Conservation (phyloP, 1,140 invertebrate genomes). For the Drosophila obscura region DNA sequence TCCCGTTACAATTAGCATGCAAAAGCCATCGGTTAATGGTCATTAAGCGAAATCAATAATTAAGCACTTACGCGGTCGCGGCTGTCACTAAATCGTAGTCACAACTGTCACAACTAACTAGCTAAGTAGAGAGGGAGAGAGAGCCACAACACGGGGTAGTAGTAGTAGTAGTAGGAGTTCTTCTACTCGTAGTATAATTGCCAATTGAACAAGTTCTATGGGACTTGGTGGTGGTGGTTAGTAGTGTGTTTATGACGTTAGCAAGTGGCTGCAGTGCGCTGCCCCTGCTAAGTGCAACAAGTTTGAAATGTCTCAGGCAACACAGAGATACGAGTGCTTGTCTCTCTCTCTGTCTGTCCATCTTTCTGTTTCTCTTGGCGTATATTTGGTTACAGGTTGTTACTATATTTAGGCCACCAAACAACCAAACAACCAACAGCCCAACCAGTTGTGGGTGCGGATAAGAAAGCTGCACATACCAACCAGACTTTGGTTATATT, state of each 20-base stretch:
- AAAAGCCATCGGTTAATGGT: slow-evolving; percentile 56
- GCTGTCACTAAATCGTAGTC: slow-evolving; percentile 36
- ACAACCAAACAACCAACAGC: not conserved
- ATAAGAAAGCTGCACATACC: slow-evolving; percentile 35
- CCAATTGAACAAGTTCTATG: slow-evolving; percentile 54
- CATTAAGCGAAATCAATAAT: slow-evolving; percentile 59
- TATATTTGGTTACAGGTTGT: slow-evolving; percentile 51
- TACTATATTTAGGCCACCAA: slow-evolving; percentile 52
- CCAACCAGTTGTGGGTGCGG: slow-evolving; percentile 57
- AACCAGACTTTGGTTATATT: slow-evolving; percentile 6
- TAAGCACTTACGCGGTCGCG: slow-evolving; percentile 55
- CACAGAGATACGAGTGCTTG: slow-evolving; percentile 45
- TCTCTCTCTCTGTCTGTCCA: slow-evolving; percentile 7
- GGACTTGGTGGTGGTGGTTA: not conserved
- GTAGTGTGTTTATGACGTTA: slow-evolving; percentile 43
- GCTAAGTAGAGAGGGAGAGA: slow-evolving; percentile 1
- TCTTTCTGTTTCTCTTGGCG: slow-evolving; percentile 7
- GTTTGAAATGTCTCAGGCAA: slow-evolving; percentile 50
- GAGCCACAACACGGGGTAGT: not conserved
- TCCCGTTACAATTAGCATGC: slow-evolving; percentile 64
- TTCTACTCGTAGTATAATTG: not conserved
- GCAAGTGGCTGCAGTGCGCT: slow-evolving; percentile 31
- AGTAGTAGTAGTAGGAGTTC: too few species aligned
- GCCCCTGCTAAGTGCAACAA: slow-evolving; percentile 37
- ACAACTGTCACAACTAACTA: slow-evolving; percentile 70